Evolutionary conservation across 2,113 vertebrate species (phyloP), one percentile per base, ranked within the genome.

Genomic region (Reinhardtius hippoglossoides): DNA sequence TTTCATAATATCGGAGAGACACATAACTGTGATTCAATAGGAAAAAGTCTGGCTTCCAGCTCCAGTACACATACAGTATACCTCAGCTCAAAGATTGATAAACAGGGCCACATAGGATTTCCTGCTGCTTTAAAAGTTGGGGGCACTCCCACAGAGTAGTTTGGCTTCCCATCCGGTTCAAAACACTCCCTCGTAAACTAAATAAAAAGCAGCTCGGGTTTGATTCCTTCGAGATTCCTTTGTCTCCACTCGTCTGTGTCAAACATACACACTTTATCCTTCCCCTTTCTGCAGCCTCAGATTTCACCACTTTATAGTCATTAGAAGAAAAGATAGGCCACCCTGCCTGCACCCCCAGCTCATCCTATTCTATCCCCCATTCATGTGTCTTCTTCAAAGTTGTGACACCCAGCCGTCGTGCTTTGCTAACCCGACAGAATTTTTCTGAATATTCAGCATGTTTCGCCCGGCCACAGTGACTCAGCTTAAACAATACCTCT

Each of bases 1-100:
- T 93, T 93, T 91, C 86, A 87, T 92, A 91, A 92, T 89, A 92
- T 89, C 80, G 74, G 78, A 82, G 82, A 82, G 87, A 89, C 86
- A 84, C 91, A 90, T 83, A 79, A 87, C 79, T 80, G 79, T 85
- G 90, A 91, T 88, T 91, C 92, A 91, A 83, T 80, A 69, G 85
- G 78, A 87, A 67, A 54, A 75, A 84, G 85, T 78, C 76, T 73
- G 71, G 67, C 87, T 82, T 74, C 80, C 69, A 88, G 83, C 76
- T 78, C 42, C 76, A 82, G 86, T 76, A 71, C 88, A 89, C 84
- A 86, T 40, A 69, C 31, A 18, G 81, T 82, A 84, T 84, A 85
- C 84, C 87, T 67, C 59, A 58, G 63, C 78, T 81, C 61, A 54
- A 50, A 59, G 83, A 74, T 76, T 89, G 87, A 92, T 90, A 89